Evolutionary conservation across 53 echinoderm and acorn worm species (phyloP).

Genomic region (Stichopus horrens): DNA sequence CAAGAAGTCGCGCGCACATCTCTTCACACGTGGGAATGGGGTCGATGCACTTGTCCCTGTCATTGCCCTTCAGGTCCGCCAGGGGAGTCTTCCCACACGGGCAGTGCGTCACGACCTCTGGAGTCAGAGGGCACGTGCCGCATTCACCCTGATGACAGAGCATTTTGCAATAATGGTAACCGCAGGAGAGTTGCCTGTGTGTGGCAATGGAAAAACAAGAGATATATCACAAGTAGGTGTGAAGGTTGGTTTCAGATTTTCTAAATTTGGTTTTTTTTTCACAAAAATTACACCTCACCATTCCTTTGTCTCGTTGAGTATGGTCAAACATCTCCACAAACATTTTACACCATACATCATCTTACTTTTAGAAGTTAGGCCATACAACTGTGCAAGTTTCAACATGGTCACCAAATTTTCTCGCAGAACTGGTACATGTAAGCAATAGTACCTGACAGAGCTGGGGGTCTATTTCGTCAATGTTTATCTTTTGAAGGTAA

Average conservation of each 20-base stretch:
- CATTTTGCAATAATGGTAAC: conserved; percentile 72
- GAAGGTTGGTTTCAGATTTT: neutral
- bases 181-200: conserved; percentile 69
- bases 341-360: no score
- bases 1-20: conserved; percentile 63
- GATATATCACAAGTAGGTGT: neutral
- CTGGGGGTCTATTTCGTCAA: no score
- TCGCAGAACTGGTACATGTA: no score
- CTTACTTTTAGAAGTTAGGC: no score
- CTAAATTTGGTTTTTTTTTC: no score
- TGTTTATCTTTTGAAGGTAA: no score
- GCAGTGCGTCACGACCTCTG: conserved; percentile 71
- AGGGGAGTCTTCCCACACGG: conserved; percentile 83
- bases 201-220: neutral
- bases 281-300: no score
- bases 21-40: conserved; percentile 83
- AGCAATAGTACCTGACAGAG: no score
- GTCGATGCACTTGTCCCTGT: conserved; percentile 74
- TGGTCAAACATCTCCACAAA: no score
- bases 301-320: no score
- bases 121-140: conserved; percentile 75
- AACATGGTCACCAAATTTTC: no score
- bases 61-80: conserved; percentile 49
- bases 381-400: no score
- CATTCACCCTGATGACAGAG: conserved; percentile 79